Base-by-base conservation (phyloP, 2,113 vertebrate species). In the Hirundichthys speculiger region DNA sequence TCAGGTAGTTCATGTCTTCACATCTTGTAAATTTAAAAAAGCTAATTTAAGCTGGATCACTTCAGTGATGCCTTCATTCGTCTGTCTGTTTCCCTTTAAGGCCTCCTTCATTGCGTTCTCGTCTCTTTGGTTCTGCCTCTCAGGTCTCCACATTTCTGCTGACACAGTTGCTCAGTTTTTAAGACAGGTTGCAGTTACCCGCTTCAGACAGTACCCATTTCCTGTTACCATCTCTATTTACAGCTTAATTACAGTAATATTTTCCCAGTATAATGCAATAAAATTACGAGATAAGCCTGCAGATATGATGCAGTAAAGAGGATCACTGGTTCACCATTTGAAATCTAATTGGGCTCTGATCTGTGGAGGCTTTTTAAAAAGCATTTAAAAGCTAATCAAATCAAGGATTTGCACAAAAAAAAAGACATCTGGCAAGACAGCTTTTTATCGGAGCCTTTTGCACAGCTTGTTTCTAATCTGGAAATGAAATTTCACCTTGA, bases 311-410 rank as follows among this genome's bases (percentile, higher is more conserved):
- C 73, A 70, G 70, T 52, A 75, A 65, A 80, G 55, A 65, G 77
- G 77, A 83, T 90, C 88, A 79, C 81, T 63, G 51, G 82, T 84
- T 89, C 81, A 78, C 81, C 66, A 65, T 84, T 79, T 89, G 56
- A 73, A 78, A 77, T 67, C 80, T 91, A 89, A 91, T 87, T 89
- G 84, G 87, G 55, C 77, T 88, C 64, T 67, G 51, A 80, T 73
- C 62, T 65, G 74, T 58, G 48, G 50, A 60, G 80, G 69, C 77
- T 74, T 89, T 87, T 85, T 77, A 85, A 90, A 88, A 80, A 79
- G 60, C 79, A 79, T 90, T 91, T 91, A 82, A 90, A 88, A 84
- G 84, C 83, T 85, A 90, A 90, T 92, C 89, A 90, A 88, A 89
- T 90, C 79, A 86, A 78, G 78, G 79, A 77, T 80, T 84, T 85